Conservation (phyloP, 2,113 vertebrate species). For the Megaceryle torquata region DNA sequence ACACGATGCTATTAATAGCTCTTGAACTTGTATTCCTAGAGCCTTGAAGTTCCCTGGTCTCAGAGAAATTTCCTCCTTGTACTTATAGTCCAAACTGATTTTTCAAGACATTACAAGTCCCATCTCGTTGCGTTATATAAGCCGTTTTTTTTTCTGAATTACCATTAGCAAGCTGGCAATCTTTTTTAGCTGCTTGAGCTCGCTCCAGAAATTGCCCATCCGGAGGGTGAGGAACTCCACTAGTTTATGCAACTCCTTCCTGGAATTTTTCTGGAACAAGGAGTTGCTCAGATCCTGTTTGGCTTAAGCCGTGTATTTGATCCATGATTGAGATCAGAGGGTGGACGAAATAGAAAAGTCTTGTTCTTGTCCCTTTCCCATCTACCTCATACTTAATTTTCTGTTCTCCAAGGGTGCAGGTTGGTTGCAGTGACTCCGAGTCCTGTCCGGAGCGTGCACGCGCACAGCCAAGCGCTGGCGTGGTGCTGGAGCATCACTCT, state of each 20-base stretch:
- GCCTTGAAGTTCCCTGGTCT: neutral
- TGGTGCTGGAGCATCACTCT: neutral
- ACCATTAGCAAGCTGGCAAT: neutral
- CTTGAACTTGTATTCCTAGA: neutral
- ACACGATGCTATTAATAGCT: neutral
- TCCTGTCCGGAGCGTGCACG: neutral
- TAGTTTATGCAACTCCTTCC: neutral
- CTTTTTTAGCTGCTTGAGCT: neutral
- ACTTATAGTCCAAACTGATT: neutral
- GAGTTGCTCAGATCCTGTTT: neutral
- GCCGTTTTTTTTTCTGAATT: neutral
- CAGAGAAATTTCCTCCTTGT: neutral
- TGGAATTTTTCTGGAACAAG: neutral
- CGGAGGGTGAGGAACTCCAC: neutral
- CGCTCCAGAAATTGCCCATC: neutral
- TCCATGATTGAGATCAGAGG: neutral
- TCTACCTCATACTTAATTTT: neutral
- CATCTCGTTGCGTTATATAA: neutral
- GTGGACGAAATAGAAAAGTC: neutral
- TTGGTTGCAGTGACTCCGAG: neutral
- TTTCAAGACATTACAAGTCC: neutral
- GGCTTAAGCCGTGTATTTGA: neutral
- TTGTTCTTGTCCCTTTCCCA: neutral
- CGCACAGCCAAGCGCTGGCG: rapidly evolving
- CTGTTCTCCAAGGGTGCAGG: neutral